These are phyloP conservation scores for Phytoseiulus persimilis DNA, from an alignment of 2,888 invertebrate species.

Conservation along the genomic window DNA sequence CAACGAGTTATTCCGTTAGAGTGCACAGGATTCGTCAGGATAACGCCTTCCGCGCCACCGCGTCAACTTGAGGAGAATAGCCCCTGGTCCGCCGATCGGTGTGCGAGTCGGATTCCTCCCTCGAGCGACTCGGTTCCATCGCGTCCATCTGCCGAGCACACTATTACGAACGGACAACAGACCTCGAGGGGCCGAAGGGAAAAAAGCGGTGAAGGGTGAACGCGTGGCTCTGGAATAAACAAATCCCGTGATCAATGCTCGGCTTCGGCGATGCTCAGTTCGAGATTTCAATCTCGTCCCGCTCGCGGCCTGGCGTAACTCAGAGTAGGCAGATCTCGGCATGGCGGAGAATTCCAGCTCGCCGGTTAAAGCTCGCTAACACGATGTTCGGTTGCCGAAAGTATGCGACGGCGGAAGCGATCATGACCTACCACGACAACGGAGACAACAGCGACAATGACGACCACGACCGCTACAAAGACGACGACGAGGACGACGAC, in stretches of 20 bases:
- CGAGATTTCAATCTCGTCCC: background rate
- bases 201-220: background rate
- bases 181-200: background rate
- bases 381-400: background rate
- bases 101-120: background rate
- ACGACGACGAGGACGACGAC: background rate
- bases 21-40: slow-evolving; percentile 8
- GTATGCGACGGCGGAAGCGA: background rate
- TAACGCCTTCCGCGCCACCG: slow-evolving; percentile 5
- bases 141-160: background rate
- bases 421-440: background rate
- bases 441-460: background rate
- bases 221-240: background rate
- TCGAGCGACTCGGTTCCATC: background rate
- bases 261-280: background rate
- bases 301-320: background rate
- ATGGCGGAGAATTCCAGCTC: background rate
- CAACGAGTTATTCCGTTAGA: slow-evolving; percentile 38
- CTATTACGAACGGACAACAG: background rate
- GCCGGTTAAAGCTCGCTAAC: background rate
- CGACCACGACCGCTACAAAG: background rate
- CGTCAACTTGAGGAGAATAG: background rate
- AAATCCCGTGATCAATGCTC: background rate
- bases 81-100: background rate
- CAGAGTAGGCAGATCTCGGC: background rate